Evolutionary conservation across 2,888 invertebrate genomes (phyloP).

Genomic region (Philonicus albiceps): DNA sequence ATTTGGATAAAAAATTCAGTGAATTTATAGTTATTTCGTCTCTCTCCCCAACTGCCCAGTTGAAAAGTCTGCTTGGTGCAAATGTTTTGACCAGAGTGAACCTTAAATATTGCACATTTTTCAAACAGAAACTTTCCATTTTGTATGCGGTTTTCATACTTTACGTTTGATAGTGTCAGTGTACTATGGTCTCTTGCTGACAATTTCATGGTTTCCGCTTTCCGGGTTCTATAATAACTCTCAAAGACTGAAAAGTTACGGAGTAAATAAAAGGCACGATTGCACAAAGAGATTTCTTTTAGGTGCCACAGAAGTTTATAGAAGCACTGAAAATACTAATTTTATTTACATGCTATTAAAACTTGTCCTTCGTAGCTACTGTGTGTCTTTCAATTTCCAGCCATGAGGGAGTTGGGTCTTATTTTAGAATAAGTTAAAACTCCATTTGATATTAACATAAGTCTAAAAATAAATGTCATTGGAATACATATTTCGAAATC

Average conservation of each 20-base stretch:
- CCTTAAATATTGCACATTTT: background rate
- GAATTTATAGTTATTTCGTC: background rate
- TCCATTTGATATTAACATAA: too few species aligned
- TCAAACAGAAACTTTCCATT: background rate
- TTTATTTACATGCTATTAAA: background rate
- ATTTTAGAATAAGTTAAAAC: background rate
- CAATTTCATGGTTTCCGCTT: background rate
- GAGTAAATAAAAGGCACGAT: background rate
- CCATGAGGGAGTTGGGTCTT: too few species aligned
- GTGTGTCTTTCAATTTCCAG: background rate
- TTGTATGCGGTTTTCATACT: background rate
- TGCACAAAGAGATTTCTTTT: background rate
- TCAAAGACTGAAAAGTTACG: background rate
- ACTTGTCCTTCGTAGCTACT: background rate
- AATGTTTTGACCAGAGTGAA: background rate
- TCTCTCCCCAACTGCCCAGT: background rate
- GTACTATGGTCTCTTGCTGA: background rate
- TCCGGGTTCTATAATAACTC: background rate
- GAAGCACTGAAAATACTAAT: background rate
- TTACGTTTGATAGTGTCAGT: background rate
- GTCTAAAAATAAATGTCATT: too few species aligned
- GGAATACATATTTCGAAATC: too few species aligned
- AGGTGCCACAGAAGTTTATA: background rate
- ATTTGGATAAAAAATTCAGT: background rate
- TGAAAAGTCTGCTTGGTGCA: background rate